Evolutionary conservation across 2,797 vertebrate genomes (phyloP), one percentile per base, ranked within the genome.

Genomic region (Enteromius anoplus): DNA sequence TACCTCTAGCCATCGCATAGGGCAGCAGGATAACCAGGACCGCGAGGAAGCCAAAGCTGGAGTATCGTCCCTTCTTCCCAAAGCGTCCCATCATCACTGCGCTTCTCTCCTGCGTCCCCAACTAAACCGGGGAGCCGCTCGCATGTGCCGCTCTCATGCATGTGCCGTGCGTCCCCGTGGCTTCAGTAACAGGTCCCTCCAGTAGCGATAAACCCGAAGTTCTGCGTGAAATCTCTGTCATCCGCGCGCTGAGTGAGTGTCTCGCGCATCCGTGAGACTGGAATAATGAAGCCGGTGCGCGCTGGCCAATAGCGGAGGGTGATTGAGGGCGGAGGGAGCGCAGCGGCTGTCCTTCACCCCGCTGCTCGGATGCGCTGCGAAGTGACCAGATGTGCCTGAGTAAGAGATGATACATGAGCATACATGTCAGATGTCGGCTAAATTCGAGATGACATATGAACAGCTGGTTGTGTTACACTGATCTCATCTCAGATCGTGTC

Each of bases 41-140:
- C 87, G 88, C 86, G 83, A 93, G 89, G 89, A 91, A 60, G 89
- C 89, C 88, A 64, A 91, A 91, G 91, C 78, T 92, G 88, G 86
- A 62, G 90, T 88, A 89, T 87, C 90, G 87, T 91, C 91, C 93
- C 84, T 89, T 88, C 64, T 75, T 69, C 37, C 89, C 90, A 76
- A 92, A 89, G 88, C 90, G 94, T 93, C 93, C 94, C 94, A 94
- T 94, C 91, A 91, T 83, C 66, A n/a, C 92, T 85, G 91, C 89
- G 82, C 82, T 17, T 89, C 85, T 87, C 0, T 87, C 78, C 85
- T 87, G 87, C 89, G 87, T 91, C 89, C 92, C 90, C 89, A 47
- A 14, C 88, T 88, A 89, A 85, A 89, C 90, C 76, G 88, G 91
- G 90, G 88, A 78, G 87, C 84, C 87, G 80, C 87, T 89, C 45